A percentile compares a stretch with the other conserved stretches of the same genome.
These are phyloP conservation scores for Bradypodion pumilum DNA, from an alignment of 2,797 vertebrate genomes.

Conservation along the genomic window DNA sequence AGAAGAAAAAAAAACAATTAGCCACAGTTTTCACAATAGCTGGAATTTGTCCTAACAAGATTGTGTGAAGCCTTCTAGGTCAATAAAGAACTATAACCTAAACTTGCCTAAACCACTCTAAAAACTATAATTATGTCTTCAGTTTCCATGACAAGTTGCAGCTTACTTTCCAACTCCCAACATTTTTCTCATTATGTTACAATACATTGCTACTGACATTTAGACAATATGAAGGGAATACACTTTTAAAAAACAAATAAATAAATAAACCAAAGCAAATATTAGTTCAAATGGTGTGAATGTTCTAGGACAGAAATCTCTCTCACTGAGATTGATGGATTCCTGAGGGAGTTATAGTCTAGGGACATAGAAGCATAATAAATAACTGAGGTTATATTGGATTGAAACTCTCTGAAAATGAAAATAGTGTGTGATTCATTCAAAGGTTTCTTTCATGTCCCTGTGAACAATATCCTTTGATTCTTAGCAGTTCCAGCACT, in stretches of 20 bases:
- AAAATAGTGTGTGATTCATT: slow-evolving; percentile 17
- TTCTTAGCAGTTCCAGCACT: background rate
- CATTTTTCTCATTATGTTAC: slow-evolving; percentile 9
- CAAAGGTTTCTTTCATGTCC: background rate
- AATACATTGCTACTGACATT: slow-evolving; percentile 5
- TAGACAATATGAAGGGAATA: background rate
- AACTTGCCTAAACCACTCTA: background rate
- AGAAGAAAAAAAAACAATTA: background rate
- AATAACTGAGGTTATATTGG: slow-evolving; percentile 6
- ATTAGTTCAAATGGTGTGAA: slow-evolving; percentile 21
- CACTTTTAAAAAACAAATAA: too few relatives aligned
- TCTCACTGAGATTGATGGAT: slow-evolving; percentile 24
- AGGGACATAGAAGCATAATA: background rate
- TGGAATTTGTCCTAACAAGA: background rate
- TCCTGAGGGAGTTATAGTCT: slow-evolving; percentile 7
- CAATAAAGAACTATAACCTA: background rate
- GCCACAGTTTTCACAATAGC: background rate
- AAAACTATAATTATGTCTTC: background rate
- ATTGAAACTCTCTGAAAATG: slow-evolving; percentile 10
- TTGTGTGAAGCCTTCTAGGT: background rate
- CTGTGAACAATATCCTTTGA: background rate
- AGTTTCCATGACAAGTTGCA: background rate
- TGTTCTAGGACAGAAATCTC: slow-evolving; percentile 12
- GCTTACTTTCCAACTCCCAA: background rate
- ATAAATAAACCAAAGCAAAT: slow-evolving; percentile 9